Evolutionary conservation across 2,797 vertebrate genomes (phyloP), one percentile per base, ranked within the genome.

Genomic region (Characodon lateralis): DNA sequence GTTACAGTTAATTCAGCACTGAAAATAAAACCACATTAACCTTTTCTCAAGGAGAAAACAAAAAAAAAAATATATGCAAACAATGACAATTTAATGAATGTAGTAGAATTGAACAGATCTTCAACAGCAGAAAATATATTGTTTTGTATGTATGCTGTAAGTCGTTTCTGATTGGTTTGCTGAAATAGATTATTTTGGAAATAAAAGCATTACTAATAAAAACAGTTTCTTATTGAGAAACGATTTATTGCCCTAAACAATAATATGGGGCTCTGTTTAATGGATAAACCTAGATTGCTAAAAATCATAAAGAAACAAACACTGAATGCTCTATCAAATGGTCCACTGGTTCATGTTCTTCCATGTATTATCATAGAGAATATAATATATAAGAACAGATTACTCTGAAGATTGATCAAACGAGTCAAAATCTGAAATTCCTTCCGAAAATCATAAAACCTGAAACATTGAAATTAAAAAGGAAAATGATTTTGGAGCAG

Each of bases 11-110:
- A 56, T 56, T 20, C 73, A 82, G 31, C 69, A 75, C 73, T 83
- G 61, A 2, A 22, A 80, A 71, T 39, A 83, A 77, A 84, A 71
- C 68, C 82, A 76, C 63, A 79, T 72, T 14, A 80, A 72, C 4
- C 53, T 1, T 39, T 77, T 83, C 70, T 86, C 73, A 81, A 68
- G 83, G 71, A 77, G 58, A 74, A 92, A 89, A 78, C 1, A 75
- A 6, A 76, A 77, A 53, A 74, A 92, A 89, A 78, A 1, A 75
- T 5, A 76, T 3, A 69, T 68, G 69, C 2, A 26, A 73, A 35
- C 56, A 22, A 6, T 77, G 68, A 77, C 41, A 73, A 48, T 63
- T 88, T 84, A 74, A 26, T 28, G 59, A 73, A 70, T 76, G 63
- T 70, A 70, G 28, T 14, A 31, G 41, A 78, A 53, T 24, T 71